Conservation (phyloP, 2,113 vertebrate genomes). For the Dipodomys stephensi region DNA sequence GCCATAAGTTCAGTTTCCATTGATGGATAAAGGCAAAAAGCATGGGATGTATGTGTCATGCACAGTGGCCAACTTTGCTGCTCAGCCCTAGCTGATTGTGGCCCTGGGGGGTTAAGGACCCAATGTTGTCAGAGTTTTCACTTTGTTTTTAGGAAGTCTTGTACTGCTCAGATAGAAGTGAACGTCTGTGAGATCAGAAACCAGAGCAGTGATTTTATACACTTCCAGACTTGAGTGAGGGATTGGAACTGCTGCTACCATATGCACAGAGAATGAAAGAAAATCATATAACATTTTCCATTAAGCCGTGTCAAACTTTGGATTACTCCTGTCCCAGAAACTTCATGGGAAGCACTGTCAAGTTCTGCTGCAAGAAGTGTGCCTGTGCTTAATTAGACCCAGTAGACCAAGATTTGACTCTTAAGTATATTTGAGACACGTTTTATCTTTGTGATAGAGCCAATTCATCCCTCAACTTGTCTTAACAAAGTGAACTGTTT, state of each 20-base stretch:
- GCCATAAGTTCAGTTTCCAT: background rate
- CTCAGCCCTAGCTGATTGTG: background rate
- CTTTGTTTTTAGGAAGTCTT: background rate
- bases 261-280: background rate
- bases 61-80: accelerated
- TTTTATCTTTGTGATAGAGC: constrained; percentile 9
- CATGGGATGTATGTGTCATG: background rate
- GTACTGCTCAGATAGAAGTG: background rate
- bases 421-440: background rate
- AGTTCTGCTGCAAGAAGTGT: background rate
- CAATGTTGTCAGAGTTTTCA: background rate
- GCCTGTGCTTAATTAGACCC: background rate
- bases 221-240: background rate
- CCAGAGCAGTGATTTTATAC: background rate
- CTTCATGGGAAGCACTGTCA: background rate
- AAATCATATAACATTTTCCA: background rate
- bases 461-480: background rate
- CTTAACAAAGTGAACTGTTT: constrained; percentile 18
- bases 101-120: background rate
- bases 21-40: constrained; percentile 22
- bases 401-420: background rate
- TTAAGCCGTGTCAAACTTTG: background rate
- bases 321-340: background rate
- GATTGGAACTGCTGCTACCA: background rate
- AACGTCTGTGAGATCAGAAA: constrained; percentile 10